These are phyloP conservation scores for Hylyphantes graminicola DNA, from an alignment of 1,140 invertebrate species.

Conservation along the genomic window DNA sequence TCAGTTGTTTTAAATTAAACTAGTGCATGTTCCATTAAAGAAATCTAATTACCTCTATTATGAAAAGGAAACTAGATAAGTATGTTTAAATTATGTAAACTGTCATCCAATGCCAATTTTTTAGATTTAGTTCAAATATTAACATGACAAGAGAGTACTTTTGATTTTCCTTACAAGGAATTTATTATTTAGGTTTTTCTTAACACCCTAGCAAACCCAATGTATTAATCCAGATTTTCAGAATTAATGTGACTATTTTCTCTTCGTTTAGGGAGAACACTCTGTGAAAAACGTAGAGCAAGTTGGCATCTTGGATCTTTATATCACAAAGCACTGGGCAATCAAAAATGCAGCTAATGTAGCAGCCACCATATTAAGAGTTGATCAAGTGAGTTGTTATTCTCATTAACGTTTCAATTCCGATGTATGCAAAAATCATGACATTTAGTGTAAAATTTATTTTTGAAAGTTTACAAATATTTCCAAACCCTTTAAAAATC, in stretches of 20 bases:
- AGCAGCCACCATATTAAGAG: constrained; percentile 91
- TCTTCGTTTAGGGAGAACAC: constrained; percentile 29
- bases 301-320: constrained; percentile 83
- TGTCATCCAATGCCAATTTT: no score
- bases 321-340: constrained; percentile 89
- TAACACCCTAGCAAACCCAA: not conserved
- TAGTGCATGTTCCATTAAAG: no score
- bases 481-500: not conserved
- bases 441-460: not conserved
- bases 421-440: not conserved
- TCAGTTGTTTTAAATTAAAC: no score
- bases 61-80: no score
- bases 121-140: no score
- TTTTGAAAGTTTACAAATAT: not conserved
- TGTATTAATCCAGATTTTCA: not conserved
- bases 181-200: not conserved
- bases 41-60: no score
- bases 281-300: constrained; percentile 42
- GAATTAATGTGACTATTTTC: not conserved
- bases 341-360: constrained; percentile 95
- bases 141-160: not conserved
- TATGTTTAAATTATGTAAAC: no score
- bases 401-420: not conserved
- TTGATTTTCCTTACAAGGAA: not conserved
- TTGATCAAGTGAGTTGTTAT: constrained; percentile 77